Percentiles rank a stretch among this genome's conserved stretches.
These are phyloP conservation scores for Etia nguti DNA, from an alignment of 2,113 vertebrate species.

Conservation along the genomic window DNA sequence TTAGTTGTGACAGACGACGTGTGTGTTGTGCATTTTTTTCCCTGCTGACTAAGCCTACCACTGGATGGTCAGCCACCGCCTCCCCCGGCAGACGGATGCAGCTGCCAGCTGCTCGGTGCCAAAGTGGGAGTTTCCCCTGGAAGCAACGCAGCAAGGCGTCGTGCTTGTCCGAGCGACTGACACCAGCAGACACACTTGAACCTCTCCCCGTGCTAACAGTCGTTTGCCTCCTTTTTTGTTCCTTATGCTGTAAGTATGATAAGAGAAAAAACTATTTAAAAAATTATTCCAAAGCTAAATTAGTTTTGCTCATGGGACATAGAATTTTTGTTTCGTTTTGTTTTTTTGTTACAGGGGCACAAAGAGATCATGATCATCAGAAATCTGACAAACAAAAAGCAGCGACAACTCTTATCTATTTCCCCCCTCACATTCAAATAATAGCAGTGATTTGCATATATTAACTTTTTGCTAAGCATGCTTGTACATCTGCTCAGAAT, in stretches of 20 bases:
- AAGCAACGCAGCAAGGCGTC: not conserved
- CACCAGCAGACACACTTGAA: not conserved
- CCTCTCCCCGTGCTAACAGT: not conserved
- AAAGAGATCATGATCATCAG: not conserved
- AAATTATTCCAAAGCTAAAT: conserved; percentile 1
- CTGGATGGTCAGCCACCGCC: not conserved
- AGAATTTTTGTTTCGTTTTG: not conserved
- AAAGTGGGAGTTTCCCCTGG: conserved; percentile 32
- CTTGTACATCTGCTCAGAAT: conserved; percentile 38
- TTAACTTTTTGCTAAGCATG: conserved; percentile 2
- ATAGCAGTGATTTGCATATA: conserved; percentile 24
- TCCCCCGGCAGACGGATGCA: conserved; percentile 5
- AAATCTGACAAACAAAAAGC: not conserved
- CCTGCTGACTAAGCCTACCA: not conserved
- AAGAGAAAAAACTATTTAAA: not conserved
- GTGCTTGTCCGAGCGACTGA: not conserved
- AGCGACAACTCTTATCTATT: not conserved
- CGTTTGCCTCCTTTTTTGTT: not conserved
- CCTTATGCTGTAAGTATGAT: not conserved
- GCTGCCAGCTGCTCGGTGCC: conserved; percentile 29
- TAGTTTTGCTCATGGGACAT: not conserved
- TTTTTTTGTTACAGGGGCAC: not conserved
- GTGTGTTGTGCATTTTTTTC: not conserved
- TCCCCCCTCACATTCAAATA: not conserved
- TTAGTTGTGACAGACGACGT: not conserved